phyloP scores from a whole-genome alignment of 2,888 invertebrate species.

The Xylocampa areola region DNA sequence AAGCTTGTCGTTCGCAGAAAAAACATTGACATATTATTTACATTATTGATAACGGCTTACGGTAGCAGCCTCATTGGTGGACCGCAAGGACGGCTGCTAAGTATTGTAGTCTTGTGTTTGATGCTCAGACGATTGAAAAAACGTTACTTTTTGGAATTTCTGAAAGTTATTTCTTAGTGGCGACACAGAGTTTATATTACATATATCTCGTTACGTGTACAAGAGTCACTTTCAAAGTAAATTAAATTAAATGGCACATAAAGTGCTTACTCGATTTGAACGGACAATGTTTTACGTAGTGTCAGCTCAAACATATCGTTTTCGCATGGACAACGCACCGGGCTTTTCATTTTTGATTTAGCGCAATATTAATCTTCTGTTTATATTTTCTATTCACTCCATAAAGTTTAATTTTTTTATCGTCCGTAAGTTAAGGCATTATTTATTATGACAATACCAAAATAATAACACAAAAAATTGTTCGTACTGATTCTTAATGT shows the following conservation, averaged over 20 bases:
- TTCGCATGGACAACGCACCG: constrained; percentile 17
- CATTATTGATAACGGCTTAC: neutral
- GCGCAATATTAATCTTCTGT: neutral
- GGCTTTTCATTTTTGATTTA: constrained; percentile 14
- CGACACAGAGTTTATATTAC: neutral
- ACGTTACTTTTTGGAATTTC: neutral
- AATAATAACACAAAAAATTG: no score
- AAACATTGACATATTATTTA: constrained; percentile 4
- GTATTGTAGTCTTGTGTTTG: neutral
- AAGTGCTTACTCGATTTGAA: constrained; percentile 20
- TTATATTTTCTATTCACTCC: no score
- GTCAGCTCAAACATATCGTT: constrained; percentile 42
- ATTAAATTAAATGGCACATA: constrained; percentile 18
- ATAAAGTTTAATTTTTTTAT: no score
- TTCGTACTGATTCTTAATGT: no score
- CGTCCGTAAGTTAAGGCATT: no score
- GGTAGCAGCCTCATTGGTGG: no score
- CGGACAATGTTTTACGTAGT: constrained; percentile 33
- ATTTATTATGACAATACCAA: no score
- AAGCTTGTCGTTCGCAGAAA: neutral
- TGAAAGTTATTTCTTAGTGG: neutral
- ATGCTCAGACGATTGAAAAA: neutral
- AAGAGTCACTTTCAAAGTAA: constrained; percentile 12
- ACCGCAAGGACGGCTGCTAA: neutral
- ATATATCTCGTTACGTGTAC: neutral